Conservation (phyloP, 2,888 invertebrate species). For the Hemistola chrysoprasaria region DNA sequence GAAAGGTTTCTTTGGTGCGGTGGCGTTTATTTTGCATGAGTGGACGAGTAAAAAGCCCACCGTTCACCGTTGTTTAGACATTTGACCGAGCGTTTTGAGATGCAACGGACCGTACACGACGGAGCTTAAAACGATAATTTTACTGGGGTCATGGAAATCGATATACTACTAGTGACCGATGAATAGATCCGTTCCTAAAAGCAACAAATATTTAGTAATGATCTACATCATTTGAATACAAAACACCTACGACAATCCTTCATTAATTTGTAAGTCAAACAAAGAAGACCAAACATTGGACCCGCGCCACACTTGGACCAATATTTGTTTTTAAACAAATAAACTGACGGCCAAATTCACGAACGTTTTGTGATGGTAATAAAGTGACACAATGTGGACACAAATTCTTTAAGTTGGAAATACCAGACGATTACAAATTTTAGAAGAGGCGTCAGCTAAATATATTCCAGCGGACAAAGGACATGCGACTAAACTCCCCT, state of each 20-base stretch:
- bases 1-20: slow-evolving; percentile 47
- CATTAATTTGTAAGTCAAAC: slow-evolving; percentile 74
- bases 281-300: slow-evolving; percentile 69
- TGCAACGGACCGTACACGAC: slow-evolving; percentile 61
- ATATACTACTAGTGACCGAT: slow-evolving; percentile 42
- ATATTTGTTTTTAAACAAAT: slow-evolving; percentile 78
- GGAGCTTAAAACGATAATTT: slow-evolving; percentile 73
- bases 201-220: slow-evolving; percentile 40
- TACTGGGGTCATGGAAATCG: slow-evolving; percentile 51
- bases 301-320: slow-evolving; percentile 70
- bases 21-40: slow-evolving; percentile 69
- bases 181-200: slow-evolving; percentile 10
- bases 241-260: slow-evolving; percentile 66
- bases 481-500: slow-evolving; percentile 76
- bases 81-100: slow-evolving; percentile 65
- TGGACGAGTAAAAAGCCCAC: slow-evolving; percentile 57
- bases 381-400: slow-evolving; percentile 62
- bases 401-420: slow-evolving; percentile 49
- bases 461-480: slow-evolving; percentile 68
- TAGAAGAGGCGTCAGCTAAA: slow-evolving; percentile 34
- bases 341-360: slow-evolving; percentile 70
- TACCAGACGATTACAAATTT: slow-evolving; percentile 28
- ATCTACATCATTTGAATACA: slow-evolving; percentile 49
- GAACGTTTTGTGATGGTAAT: slow-evolving; percentile 75
- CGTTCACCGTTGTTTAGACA: slow-evolving; percentile 50